phyloP scores from a whole-genome alignment of 2,888 invertebrate species.

The Lissonota sp. region DNA sequence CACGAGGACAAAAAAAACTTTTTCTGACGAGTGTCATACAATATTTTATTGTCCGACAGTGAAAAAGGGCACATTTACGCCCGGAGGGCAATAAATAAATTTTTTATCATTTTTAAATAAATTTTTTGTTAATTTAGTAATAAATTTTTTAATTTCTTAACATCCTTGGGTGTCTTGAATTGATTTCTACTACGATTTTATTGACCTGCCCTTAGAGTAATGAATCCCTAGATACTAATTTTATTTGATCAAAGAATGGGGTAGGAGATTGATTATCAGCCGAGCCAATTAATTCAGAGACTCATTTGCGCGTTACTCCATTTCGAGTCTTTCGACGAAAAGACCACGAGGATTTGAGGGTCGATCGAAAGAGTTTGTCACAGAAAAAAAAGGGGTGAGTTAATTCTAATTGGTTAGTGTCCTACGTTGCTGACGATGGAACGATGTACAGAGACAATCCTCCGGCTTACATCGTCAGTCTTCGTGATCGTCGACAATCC shows the following conservation, averaged over 20 bases:
- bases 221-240: not conserved
- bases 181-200: not conserved
- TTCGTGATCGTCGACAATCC: constrained; percentile 36
- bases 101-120: no score
- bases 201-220: not conserved
- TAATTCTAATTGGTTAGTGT: constrained; percentile 53
- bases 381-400: constrained; percentile 44
- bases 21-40: no score
- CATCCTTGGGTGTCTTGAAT: not conserved
- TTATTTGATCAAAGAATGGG: not conserved
- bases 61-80: no score
- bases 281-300: constrained; percentile 29
- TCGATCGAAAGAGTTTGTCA: constrained; percentile 24
- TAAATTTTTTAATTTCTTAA: not conserved
- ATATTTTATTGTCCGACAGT: no score
- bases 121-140: no score
- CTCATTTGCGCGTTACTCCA: constrained; percentile 30
- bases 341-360: not conserved
- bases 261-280: constrained; percentile 13
- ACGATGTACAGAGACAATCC: constrained; percentile 31
- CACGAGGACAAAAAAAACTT: no score
- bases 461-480: constrained; percentile 34
- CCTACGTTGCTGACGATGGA: constrained; percentile 23
- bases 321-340: not conserved
- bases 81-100: no score